Evolutionary conservation across 2,113 vertebrate species (phyloP), one percentile per base, ranked within the genome.

Genomic region (Vombatus ursinus): DNA sequence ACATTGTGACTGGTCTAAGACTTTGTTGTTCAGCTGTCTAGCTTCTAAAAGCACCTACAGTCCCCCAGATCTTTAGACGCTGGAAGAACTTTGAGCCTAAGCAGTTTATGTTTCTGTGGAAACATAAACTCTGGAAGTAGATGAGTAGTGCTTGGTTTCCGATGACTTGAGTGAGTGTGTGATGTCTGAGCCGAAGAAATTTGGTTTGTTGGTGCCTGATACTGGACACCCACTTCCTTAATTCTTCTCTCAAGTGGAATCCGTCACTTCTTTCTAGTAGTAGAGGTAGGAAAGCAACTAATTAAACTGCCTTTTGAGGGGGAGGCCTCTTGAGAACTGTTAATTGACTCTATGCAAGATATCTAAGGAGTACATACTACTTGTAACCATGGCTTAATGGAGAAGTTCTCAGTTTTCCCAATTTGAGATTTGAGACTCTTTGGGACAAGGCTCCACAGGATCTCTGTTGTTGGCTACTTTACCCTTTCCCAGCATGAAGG

Each of bases 181-280:
- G 91, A 68, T 93, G 47, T 94, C 94, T 91, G 49, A 93, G 51
- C 96, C 61, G 44, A 91, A 95, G 96, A 89, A 92, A 94, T 97
- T 92, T 52, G 84, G 95, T 25, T 94, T 92, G 37, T 89, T 92
- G 51, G 53, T 50, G 6, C 57, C 92, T 77, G 37, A n/a, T 90
- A 53, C 57, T 57, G 26, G 89, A 44, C 53, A 94, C 91, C 84
- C 9, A 94, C 93, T 94, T 28, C 90, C 77, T 50, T 48, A 89
- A 49, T 54, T 90, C 11, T 49, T 93, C 94, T 93, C 57, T 94
- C 94, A 61, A 7, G 92, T 22, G 4, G 3, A 26, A 50, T 90
- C 68, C 96, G 93, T 68, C 89, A 90, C 93, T 19, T 61, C 54
- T 95, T 19, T 89, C 22, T 25, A 93, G 93, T 52, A 95, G 95